Evolutionary conservation across 30 jellyfish, hydroid and myxozoan genomes (phyloP).

Genomic region (Turritopsis dohrnii): DNA sequence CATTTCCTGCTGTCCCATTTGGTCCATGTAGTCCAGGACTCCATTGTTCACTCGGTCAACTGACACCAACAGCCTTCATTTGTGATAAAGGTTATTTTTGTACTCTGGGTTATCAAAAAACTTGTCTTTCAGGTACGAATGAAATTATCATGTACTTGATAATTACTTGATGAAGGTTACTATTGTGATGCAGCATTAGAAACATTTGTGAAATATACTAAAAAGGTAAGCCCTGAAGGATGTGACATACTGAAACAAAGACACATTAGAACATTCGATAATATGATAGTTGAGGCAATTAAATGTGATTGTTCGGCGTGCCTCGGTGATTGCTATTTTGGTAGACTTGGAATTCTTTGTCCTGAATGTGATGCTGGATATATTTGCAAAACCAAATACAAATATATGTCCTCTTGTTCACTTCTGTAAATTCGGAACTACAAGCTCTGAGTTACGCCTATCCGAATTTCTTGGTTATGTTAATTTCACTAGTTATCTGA

Average conservation of each 20-base stretch:
- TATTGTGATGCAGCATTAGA: conserved; percentile 85
- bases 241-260: conserved; percentile 81
- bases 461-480: conserved; percentile 71
- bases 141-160: conserved; percentile 54
- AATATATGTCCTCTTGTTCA: conserved; percentile 87
- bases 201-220: conserved; percentile 74
- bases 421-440: conserved; percentile 81
- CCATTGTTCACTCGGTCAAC: conserved; percentile 95
- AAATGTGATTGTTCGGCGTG: conserved; percentile 81
- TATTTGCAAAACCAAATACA: conserved; percentile 79
- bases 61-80: conserved; percentile 49
- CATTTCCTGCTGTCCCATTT: conserved; percentile 59
- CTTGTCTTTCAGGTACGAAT: conserved; percentile 80
- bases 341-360: conserved; percentile 64
- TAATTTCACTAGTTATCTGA: conserved; percentile 39
- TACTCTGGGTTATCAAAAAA: conserved; percentile 76
- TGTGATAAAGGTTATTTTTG: conserved; percentile 85
- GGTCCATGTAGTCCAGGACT: conserved; percentile 94
- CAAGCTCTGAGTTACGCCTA: conserved; percentile 83
- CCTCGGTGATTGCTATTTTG: conserved; percentile 87
- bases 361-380: conserved; percentile 88
- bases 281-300: conserved; percentile 66
- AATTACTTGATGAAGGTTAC: conserved; percentile 66
- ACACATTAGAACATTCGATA: conserved; percentile 73
- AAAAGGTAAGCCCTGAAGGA: conserved; percentile 76